Evolutionary conservation across 2,888 invertebrate species (phyloP).

Genomic region (Strigamia transsilvanica): DNA sequence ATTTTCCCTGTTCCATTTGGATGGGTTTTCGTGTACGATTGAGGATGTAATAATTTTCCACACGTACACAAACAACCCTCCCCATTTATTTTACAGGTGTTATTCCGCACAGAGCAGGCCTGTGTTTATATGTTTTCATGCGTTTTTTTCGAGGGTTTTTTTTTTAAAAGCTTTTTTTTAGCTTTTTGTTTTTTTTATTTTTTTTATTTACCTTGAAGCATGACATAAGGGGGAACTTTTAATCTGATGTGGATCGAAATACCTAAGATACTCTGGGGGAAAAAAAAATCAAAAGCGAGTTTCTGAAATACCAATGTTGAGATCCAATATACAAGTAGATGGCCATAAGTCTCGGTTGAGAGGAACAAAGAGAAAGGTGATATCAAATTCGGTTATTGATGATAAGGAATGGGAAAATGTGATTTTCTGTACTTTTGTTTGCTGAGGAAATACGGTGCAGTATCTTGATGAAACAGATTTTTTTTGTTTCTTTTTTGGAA

Average conservation of each 20-base stretch:
- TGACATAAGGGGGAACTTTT: background rate
- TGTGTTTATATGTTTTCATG: background rate
- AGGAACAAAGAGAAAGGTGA: background rate
- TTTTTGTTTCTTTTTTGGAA: background rate
- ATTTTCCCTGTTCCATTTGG: background rate
- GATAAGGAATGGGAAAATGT: slow-evolving; percentile 32
- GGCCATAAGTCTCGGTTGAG: background rate
- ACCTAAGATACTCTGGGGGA: background rate
- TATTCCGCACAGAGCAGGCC: background rate
- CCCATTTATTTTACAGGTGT: slow-evolving; percentile 12
- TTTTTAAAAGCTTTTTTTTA: no score
- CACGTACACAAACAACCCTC: slow-evolving; percentile 29
- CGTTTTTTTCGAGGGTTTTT: no score
- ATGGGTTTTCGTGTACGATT: slow-evolving; percentile 22
- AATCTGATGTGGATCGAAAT: background rate
- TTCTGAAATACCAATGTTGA: slow-evolving; percentile 16
- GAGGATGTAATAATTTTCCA: slow-evolving; percentile 31
- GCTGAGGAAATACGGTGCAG: background rate
- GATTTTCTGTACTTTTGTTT: background rate
- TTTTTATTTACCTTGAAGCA: background rate
- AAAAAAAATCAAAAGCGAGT: background rate
- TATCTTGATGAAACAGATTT: background rate
- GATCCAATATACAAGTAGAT: slow-evolving; percentile 14
- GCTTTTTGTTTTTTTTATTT: background rate
- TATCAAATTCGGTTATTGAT: slow-evolving; percentile 35